phyloP scores from a whole-genome alignment of 2,888 invertebrate species.

The Brachypterus glaber region DNA sequence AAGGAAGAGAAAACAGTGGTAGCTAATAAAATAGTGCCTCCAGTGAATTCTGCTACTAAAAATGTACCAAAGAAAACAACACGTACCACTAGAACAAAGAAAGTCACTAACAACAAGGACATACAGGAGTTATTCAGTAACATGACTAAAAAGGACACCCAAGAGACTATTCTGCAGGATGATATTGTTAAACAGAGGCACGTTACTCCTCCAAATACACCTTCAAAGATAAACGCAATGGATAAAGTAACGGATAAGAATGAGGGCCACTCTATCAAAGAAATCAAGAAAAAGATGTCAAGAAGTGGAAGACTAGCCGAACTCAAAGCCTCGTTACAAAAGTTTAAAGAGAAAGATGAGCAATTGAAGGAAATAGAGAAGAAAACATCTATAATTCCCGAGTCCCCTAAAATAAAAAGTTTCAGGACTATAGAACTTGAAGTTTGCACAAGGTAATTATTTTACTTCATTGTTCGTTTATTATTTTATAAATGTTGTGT shows the following conservation, averaged over 20 bases:
- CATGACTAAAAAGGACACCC: constrained; percentile 17
- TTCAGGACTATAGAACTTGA: constrained; percentile 70
- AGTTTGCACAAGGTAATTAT: constrained; percentile 58
- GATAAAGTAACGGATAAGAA: constrained; percentile 43
- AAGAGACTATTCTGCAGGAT: constrained; percentile 4
- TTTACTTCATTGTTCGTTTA: neutral
- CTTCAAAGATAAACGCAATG: constrained; percentile 35
- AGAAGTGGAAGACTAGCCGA: constrained; percentile 61
- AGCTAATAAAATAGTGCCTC: constrained; percentile 17
- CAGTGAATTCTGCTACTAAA: constrained; percentile 6
- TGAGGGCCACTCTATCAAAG: constrained; percentile 57
- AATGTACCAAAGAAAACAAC: constrained; percentile 12
- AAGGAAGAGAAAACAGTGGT: constrained; percentile 18
- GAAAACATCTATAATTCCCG: constrained; percentile 33
- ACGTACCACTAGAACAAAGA: constrained; percentile 5
- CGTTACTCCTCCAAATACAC: constrained; percentile 32
- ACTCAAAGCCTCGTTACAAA: constrained; percentile 56
- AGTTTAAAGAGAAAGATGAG: constrained; percentile 54
- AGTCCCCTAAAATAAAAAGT: constrained; percentile 50
- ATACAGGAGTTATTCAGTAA: constrained; percentile 31
- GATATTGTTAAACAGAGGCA: constrained; percentile 17
- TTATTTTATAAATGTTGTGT: too few species aligned
- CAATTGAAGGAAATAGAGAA: constrained; percentile 46
- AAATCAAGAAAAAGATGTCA: constrained; percentile 58
- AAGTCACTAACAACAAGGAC: constrained; percentile 24